Percentiles rank a stretch among this genome's conserved stretches.
phyloP scores from a whole-genome alignment of 1,140 invertebrate species.

The Brachionus koreanus region DNA sequence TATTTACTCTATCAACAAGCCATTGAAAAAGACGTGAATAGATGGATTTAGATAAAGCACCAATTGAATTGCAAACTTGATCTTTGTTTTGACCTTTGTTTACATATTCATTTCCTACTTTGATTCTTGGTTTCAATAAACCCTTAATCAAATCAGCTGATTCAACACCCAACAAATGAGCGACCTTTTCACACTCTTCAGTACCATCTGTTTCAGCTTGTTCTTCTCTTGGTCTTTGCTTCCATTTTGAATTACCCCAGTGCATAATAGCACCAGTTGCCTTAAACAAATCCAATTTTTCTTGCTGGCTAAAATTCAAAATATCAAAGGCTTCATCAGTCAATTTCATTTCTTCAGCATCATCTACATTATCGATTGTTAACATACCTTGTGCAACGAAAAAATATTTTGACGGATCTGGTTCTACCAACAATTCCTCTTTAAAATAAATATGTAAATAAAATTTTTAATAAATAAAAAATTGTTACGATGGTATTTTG shows the following conservation, averaged over 20 bases:
- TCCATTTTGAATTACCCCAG: slow-evolving; percentile 98
- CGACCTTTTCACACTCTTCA: slow-evolving; percentile 86
- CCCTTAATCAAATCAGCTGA: slow-evolving; percentile 63
- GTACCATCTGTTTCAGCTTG: slow-evolving; percentile 97
- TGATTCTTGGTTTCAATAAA: slow-evolving; percentile 65
- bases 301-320: slow-evolving; percentile 89
- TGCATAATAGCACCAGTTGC: slow-evolving; percentile 95
- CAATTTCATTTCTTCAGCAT: slow-evolving; percentile 83
- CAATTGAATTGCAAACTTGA: slow-evolving; percentile 85
- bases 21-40: slow-evolving; percentile 95
- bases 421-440: slow-evolving; percentile 78
- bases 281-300: slow-evolving; percentile 93
- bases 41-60: slow-evolving; percentile 93
- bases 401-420: slow-evolving; percentile 77
- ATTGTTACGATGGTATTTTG: slow-evolving; percentile 56
- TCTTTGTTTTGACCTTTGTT: slow-evolving; percentile 96
- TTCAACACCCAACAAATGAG: slow-evolving; percentile 73
- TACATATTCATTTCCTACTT: slow-evolving; percentile 81
- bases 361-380: slow-evolving; percentile 90
- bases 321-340: slow-evolving; percentile 98
- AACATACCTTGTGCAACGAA: slow-evolving; percentile 95
- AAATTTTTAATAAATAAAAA: background rate
- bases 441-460: slow-evolving; percentile 49
- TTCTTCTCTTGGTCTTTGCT: slow-evolving; percentile 98
- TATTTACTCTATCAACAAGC: slow-evolving; percentile 96